Evolutionary conservation across 1,140 invertebrate species (phyloP), one percentile per base, ranked within the genome.

Genomic region (Dendroctonus ponderosae): DNA sequence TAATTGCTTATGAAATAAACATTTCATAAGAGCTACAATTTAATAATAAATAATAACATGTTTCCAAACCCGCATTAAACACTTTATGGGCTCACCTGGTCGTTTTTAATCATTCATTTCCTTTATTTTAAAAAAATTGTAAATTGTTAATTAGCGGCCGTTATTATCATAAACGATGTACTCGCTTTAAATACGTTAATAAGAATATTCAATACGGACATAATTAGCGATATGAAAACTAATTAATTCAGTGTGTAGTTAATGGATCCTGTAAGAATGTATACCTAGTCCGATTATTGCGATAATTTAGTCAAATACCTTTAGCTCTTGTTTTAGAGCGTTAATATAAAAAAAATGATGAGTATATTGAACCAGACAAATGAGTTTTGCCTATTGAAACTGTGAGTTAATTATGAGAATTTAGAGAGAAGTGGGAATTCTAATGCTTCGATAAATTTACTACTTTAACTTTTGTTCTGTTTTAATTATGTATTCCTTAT

Each of bases 21-120:
- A 66, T 70, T 72, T 69, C 61, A 67, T 67, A 60, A 60, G 43
- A 68, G 63, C 52, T 67, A 72, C 70, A 72, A 70, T 72, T 72
- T 72, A 72, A 70, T 72, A 72, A 69, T 72, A 62, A 70, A 64
- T 72, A 72, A 72, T 72, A 68, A 70, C 58, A 71, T 67, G 71
- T 72, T 71, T 63, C 56, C 48, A 58, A 60, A 66, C 71, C 71
- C 71, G 71, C 71, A 72, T 72, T 66, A 66, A 71, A 72, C 66
- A 70, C 69, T 72, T 70, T 70, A 72, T 65, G 66, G 52, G 60
- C 51, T 66, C 71, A 72, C 68, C 71, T 72, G 71, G 69, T 68
- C 66, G 57, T 65, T 64, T 63, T 62, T 67, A 67, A 70, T 70
- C 66, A 67, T 67, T 68, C 51, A 53, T 62, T 72, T 67, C 65